Evolutionary conservation across 1,140 invertebrate species (phyloP).

Genomic region (Battus philenor): DNA sequence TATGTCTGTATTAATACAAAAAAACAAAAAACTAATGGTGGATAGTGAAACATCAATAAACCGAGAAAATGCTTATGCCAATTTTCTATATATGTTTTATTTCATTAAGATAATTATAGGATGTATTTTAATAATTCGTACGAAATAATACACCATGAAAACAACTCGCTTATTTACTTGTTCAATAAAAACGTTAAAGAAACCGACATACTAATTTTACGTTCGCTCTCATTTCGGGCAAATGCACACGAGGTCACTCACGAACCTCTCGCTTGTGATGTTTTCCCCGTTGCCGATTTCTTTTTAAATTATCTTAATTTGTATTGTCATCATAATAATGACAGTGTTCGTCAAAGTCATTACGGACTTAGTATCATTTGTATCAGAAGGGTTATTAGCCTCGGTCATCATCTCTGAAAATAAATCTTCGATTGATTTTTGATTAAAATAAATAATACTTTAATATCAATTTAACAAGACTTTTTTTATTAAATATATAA

Average conservation of each 20-base stretch:
- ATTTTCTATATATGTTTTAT: too few species aligned
- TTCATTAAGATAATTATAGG: constrained; percentile 62
- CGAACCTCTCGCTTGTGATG: too few species aligned
- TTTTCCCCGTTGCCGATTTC: constrained; percentile 23
- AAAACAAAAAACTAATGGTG: too few species aligned
- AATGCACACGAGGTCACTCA: constrained; percentile 19
- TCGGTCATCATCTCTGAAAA: too few species aligned
- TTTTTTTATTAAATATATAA: too few species aligned
- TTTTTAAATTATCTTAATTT: constrained; percentile 18
- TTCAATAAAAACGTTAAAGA: constrained; percentile 38
- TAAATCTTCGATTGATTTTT: too few species aligned
- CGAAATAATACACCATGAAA: constrained; percentile 46
- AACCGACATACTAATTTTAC: constrained; percentile 40
- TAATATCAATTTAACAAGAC: too few species aligned
- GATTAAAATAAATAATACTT: too few species aligned
- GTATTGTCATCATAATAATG: constrained; percentile 7
- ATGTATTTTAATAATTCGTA: constrained; percentile 55
- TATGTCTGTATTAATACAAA: too few species aligned
- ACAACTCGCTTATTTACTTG: constrained; percentile 53
- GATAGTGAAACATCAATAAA: too few species aligned
- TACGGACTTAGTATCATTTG: not conserved
- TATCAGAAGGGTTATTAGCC: too few species aligned
- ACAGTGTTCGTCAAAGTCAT: not conserved
- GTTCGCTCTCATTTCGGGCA: constrained; percentile 38
- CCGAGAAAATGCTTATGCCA: too few species aligned